Evolutionary conservation across 2,113 vertebrate species (phyloP), one percentile per base, ranked within the genome.

Genomic region (Scomber japonicus): DNA sequence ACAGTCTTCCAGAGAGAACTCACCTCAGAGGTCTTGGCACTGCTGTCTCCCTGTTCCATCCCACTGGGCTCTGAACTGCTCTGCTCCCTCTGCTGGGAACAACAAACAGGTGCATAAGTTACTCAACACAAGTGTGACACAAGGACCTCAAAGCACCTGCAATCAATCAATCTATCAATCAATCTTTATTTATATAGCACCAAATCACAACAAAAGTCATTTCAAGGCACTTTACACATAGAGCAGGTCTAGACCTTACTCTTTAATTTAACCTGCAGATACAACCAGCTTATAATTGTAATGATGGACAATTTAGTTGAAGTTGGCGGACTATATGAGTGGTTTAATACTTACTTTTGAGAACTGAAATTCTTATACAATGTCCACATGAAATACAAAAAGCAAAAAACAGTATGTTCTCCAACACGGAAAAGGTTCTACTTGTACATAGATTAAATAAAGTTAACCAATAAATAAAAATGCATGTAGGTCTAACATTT

Each of bases 11-110:
- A 75, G 14, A 46, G 27, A 31, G 24, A 56, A 87, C 93, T 92
- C 92, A 97, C 95, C 94, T 93, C 95, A 83, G 80, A 64, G 24
- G 61, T 65, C 65, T 67, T 88, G 73, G 88, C 90, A 66, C 65
- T 49, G 11, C 92, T 89, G 75, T 77, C 83, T 64, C 60, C 72
- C 63, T 83, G 88, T 35, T 92, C 94, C 40, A 89, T 91, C 65
- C 93, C 93, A 46, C 90, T 91, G 72, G 76, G 72, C 46, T 95
- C 92, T 71, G 88, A 87, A 71, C 71, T 91, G 88, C 48, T 93
- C 63, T 81, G 95, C 89, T 75, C 92, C 87, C 83, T 84, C 88
- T 88, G 73, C 96, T 96, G 79, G 78, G 19, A 67, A 86, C 61
- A 87, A 62, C 40, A 88, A 71, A 83, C 50, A 81, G 3, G 27